phyloP scores from a whole-genome alignment of 2,797 vertebrate genomes.

The Zenarchopterus dispar region DNA sequence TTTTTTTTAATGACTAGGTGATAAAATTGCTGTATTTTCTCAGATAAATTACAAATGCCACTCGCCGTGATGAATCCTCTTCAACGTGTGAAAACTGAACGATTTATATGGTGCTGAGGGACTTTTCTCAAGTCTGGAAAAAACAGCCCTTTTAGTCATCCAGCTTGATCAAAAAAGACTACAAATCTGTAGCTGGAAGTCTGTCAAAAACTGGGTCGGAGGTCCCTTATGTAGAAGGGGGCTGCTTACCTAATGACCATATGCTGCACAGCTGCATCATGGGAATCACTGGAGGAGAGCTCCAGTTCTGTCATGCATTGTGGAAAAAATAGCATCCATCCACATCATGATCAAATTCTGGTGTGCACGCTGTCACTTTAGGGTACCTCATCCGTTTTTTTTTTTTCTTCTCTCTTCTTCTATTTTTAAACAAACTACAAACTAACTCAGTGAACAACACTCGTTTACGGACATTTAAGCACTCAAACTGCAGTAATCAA shows the following conservation, averaged over 20 bases:
- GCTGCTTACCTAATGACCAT: slow-evolving; percentile 14
- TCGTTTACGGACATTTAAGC: slow-evolving; percentile 15
- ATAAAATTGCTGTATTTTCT: no score
- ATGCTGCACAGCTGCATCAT: slow-evolving; percentile 16
- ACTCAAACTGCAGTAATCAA: not conserved
- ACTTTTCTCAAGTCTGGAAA: not conserved
- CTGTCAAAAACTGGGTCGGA: slow-evolving; percentile 2
- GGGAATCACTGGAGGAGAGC: slow-evolving; percentile 10
- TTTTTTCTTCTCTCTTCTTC: not conserved
- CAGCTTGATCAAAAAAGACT: not conserved
- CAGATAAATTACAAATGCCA: not conserved
- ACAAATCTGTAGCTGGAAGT: slow-evolving; percentile 2
- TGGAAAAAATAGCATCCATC: slow-evolving; percentile 5
- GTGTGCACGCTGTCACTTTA: slow-evolving; percentile 44
- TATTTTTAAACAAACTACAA: slow-evolving; percentile 4
- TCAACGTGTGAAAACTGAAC: not conserved
- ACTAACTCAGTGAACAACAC: slow-evolving; percentile 20
- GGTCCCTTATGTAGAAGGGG: not conserved
- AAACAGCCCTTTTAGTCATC: not conserved
- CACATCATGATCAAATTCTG: not conserved
- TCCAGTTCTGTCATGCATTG: not conserved
- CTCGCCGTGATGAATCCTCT: not conserved
- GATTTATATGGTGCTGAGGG: not conserved
- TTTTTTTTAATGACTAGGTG: no score
- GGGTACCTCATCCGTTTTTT: slow-evolving; percentile 5